Conservation (phyloP, 1,140 invertebrate genomes). For the Drosophila prosaltans region DNA sequence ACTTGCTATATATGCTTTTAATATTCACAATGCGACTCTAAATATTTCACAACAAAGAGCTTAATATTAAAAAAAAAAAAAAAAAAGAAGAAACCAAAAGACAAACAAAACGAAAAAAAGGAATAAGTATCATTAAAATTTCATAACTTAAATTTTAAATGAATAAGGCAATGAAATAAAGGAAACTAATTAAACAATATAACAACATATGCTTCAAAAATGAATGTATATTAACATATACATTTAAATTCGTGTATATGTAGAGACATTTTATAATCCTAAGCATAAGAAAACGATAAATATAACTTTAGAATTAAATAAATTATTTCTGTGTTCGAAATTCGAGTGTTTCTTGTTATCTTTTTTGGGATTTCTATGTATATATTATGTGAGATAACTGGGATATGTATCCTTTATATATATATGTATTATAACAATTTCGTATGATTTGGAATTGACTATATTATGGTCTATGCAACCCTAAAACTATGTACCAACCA, state of each 20-base stretch:
- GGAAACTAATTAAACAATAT: not conserved
- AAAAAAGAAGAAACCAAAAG: not conserved
- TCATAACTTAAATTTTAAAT: not conserved
- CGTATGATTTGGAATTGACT: not conserved
- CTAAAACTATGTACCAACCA: too few relatives aligned
- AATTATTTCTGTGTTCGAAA: too few relatives aligned
- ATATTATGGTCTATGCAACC: not conserved
- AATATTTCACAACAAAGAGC: conserved; percentile 35
- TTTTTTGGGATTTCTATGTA: too few relatives aligned
- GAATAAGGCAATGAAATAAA: not conserved
- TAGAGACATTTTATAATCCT: too few relatives aligned
- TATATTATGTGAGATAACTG: too few relatives aligned
- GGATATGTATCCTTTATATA: not conserved
- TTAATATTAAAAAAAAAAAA: conserved; percentile 49
- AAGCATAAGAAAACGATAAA: too few relatives aligned
- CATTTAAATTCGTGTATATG: not conserved
- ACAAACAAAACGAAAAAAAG: conserved; percentile 20
- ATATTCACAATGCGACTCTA: conserved; percentile 47
- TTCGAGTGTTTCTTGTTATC: too few relatives aligned
- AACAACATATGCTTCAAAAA: not conserved
- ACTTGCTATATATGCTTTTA: conserved; percentile 39
- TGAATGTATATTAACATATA: not conserved
- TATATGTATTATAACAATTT: not conserved
- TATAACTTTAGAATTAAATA: too few relatives aligned
- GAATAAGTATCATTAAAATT: not conserved